Percentiles rank a stretch among this genome's conserved stretches.
phyloP scores from a whole-genome alignment of 1,140 invertebrate genomes.

The Heliconius congener region DNA sequence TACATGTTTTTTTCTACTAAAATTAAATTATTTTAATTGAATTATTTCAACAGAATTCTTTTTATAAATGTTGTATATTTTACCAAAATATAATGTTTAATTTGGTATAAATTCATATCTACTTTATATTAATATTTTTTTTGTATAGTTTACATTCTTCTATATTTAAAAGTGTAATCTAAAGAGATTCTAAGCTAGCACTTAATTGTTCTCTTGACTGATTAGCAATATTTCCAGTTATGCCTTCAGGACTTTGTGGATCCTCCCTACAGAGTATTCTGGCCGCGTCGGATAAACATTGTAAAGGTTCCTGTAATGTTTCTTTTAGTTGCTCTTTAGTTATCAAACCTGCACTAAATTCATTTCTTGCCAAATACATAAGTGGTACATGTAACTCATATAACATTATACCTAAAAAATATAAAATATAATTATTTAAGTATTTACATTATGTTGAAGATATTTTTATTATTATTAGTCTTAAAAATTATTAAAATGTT shows the following conservation, averaged over 20 bases:
- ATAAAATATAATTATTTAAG: background rate
- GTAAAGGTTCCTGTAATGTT: conserved; percentile 84
- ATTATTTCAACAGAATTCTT: too few species aligned
- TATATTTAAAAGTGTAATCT: conserved; percentile 20
- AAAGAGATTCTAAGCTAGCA: conserved; percentile 82
- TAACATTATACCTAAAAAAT: conserved; percentile 84
- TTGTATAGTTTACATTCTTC: too few species aligned
- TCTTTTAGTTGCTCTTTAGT: conserved; percentile 83
- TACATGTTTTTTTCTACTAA: background rate
- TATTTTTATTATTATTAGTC: too few species aligned
- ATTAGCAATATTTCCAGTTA: conserved; percentile 84
- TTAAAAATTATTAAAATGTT: too few species aligned
- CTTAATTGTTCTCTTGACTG: conserved; percentile 84
- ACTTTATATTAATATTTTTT: too few species aligned
- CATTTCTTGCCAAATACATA: conserved; percentile 85
- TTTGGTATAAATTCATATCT: too few species aligned
- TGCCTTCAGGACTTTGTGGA: conserved; percentile 85
- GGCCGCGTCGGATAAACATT: conserved; percentile 82
- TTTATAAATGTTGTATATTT: too few species aligned
- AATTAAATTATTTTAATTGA: background rate
- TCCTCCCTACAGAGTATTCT: conserved; percentile 86
- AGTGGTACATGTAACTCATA: conserved; percentile 90
- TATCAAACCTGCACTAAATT: conserved; percentile 83
- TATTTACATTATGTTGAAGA: too few species aligned
- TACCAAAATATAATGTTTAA: too few species aligned